Base-by-base conservation (phyloP, 2,888 invertebrate genomes). In the Celastrina argiolus region DNA sequence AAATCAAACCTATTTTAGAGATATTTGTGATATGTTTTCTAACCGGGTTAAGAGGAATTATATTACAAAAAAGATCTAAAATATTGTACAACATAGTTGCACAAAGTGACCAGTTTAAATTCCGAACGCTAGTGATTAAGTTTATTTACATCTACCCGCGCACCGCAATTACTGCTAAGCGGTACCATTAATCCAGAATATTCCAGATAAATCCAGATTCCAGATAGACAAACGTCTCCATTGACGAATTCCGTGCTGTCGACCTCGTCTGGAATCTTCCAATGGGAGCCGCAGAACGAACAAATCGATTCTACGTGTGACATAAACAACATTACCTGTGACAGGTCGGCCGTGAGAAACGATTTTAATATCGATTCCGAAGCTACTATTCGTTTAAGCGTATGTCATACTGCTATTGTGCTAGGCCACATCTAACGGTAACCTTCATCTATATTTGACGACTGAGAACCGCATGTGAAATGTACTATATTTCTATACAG, bases 301-400 rank as follows among this genome's bases (percentile, higher is more conserved):
- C 71, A 69, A 72, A 71, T 72, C 73, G 73, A 72, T 71, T 73
- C 59, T 68, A 67, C 69, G 66, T 69, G 70, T 73, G 70, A 70
- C 75, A 73, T 78, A 76, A 78, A 78, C 74, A 72, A 76, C 75
- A 77, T 77, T 76, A 73, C 71, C 64, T 72, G 69, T 73, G 76
- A 75, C 77, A 74, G 72, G 67, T 68, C 69, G 73, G 74, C 73
- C 74, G 78, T 76, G 76, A 76, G 76, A 76, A 77, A 70, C 73
- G 71, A 67, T 68, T 70, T 61, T 39, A 69, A 64, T 64, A 67
- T 69, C 70, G 71, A 70, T 69, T 71, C 72, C 68, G 65, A 67
- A 63, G 72, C 73, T 74, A 74, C 76, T 66, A 69, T 64, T 68
- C 70, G 69, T 69, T 70, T 68, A 65, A 22, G 14, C 64, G 45